Evolutionary conservation across 1,140 invertebrate species (phyloP).

Genomic region (Diprion similis): DNA sequence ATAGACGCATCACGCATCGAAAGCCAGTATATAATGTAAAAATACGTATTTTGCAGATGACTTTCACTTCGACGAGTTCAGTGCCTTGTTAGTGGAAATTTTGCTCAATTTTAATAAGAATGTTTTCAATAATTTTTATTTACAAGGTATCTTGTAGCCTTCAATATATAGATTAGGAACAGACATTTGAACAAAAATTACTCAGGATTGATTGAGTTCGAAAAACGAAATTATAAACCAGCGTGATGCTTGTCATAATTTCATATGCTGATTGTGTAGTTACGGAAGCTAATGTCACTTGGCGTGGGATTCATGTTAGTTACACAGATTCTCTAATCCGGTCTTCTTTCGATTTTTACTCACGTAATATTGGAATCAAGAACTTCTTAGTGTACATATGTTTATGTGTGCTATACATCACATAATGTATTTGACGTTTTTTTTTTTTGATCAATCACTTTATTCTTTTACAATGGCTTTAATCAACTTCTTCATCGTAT

Average conservation of each 20-base stretch:
- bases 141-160: too few species aligned
- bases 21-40: too few species aligned
- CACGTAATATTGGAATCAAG: slow-evolving; percentile 3
- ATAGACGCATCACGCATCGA: too few species aligned
- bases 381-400: background rate
- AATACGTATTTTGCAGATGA: too few species aligned
- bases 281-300: background rate
- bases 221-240: too few species aligned
- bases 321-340: background rate
- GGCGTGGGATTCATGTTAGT: slow-evolving; percentile 5
- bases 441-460: background rate
- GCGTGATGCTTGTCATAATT: background rate
- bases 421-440: background rate
- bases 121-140: too few species aligned
- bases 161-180: too few species aligned
- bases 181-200: too few species aligned
- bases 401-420: background rate
- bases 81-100: too few species aligned
- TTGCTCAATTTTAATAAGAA: too few species aligned
- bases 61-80: too few species aligned
- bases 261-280: background rate
- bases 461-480: background rate
- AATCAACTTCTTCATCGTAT: background rate
- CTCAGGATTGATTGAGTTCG: too few species aligned
- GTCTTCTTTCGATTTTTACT: background rate